These are phyloP conservation scores for Gallinago solitaria DNA, from an alignment of 2,797 vertebrate genomes.

Conservation along the genomic window DNA sequence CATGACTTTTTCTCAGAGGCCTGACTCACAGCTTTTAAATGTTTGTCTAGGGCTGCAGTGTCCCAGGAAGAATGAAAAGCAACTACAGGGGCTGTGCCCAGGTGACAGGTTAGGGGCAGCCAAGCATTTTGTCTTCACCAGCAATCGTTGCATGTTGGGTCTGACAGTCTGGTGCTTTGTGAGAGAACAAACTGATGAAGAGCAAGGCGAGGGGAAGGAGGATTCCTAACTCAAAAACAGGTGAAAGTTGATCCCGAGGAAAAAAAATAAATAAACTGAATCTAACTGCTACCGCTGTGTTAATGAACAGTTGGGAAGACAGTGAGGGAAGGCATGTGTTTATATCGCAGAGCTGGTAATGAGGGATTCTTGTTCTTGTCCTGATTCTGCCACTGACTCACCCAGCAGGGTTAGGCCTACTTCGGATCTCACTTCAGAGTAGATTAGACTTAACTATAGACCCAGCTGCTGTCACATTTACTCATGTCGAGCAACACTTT, in stretches of 20 bases:
- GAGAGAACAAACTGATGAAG: background rate
- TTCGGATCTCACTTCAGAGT: constrained; percentile 14
- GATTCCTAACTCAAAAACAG: background rate
- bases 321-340: background rate
- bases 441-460: constrained; percentile 21
- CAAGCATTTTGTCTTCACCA: background rate
- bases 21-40: constrained; percentile 29
- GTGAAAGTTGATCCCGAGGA: constrained; percentile 26
- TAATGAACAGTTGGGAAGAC: constrained; percentile 31
- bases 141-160: background rate
- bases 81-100: background rate
- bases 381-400: constrained; percentile 49
- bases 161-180: background rate
- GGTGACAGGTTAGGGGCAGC: background rate
- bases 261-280: background rate
- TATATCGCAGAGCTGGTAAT: constrained; percentile 2
- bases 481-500: background rate
- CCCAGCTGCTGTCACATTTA: background rate
- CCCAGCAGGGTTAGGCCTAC: background rate
- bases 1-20: constrained; percentile 11
- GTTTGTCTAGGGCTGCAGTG: background rate
- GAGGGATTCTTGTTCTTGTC: background rate
- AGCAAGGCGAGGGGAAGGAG: background rate
- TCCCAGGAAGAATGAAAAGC: constrained; percentile 8
- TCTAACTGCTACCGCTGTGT: constrained; percentile 34